Percentiles rank a stretch among this genome's conserved stretches.
Conservation (phyloP, 2,113 vertebrate genomes). For the Genyomyrus donnyi region DNA sequence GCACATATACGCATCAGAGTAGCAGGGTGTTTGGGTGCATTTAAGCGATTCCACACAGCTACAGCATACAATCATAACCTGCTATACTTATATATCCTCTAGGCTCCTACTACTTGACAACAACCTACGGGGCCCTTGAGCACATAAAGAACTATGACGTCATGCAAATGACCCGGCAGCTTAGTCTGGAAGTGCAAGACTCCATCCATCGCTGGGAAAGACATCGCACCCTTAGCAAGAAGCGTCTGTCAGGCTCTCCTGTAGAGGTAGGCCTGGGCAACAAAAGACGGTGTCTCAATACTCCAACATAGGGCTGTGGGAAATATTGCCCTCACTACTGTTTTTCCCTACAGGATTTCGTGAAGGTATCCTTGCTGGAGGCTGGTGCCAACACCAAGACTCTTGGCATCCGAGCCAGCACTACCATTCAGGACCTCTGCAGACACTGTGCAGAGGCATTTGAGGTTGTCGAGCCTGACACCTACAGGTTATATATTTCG, state of each 20-base stretch:
- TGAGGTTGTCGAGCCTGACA: slow-evolving; percentile 59
- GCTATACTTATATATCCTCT: slow-evolving; percentile 10
- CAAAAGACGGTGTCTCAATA: neutral
- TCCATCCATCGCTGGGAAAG: slow-evolving; percentile 95
- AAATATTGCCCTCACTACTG: neutral
- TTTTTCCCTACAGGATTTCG: slow-evolving; percentile 72
- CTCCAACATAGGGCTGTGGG: neutral
- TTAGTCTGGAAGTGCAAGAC: slow-evolving; percentile 89
- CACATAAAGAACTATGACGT: slow-evolving; percentile 92
- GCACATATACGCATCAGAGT: neutral
- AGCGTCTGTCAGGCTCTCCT: slow-evolving; percentile 64
- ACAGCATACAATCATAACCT: neutral
- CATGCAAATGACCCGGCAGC: slow-evolving; percentile 77
- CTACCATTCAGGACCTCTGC: slow-evolving; percentile 63
- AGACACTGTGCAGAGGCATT: slow-evolving; percentile 81
- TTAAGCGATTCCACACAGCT: neutral
- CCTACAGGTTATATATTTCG: slow-evolving; percentile 68
- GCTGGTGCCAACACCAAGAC: slow-evolving; percentile 69
- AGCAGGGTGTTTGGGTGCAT: neutral
- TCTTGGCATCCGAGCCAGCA: slow-evolving; percentile 67
- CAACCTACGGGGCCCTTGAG: slow-evolving; percentile 87
- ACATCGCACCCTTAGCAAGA: slow-evolving; percentile 84
- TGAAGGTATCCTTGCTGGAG: slow-evolving; percentile 79
- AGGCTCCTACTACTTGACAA: slow-evolving; percentile 96
- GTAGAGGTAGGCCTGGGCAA: slow-evolving; percentile 64